phyloP scores from a whole-genome alignment of 2,888 invertebrate genomes.

The Drosophila macrospina region DNA sequence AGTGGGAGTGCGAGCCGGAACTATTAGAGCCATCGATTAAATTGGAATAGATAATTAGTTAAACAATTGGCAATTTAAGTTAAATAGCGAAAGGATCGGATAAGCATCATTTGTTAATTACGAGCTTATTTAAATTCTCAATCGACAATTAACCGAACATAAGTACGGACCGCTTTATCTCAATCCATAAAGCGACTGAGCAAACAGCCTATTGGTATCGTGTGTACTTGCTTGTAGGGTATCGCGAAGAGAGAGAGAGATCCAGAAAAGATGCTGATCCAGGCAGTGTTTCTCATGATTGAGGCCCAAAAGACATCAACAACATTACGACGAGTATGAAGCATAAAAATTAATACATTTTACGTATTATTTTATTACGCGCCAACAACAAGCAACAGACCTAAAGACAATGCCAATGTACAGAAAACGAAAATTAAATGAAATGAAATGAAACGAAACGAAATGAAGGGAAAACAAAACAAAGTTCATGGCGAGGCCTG shows the following conservation, averaged over 20 bases:
- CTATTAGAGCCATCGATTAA: slow-evolving; percentile 45
- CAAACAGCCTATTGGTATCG: slow-evolving; percentile 7
- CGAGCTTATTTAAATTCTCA: slow-evolving; percentile 34
- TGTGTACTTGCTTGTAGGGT: slow-evolving; percentile 34
- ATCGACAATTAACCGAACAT: slow-evolving; percentile 2
- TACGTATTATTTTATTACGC: slow-evolving; percentile 70
- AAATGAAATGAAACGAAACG: slow-evolving; percentile 58
- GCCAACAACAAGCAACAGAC: slow-evolving; percentile 36
- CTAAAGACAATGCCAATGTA: slow-evolving; percentile 54
- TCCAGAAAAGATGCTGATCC: slow-evolving; percentile 26
- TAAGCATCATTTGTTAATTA: slow-evolving; percentile 58
- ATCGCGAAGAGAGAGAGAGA: slow-evolving; percentile 26
- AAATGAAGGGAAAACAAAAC: slow-evolving; percentile 57
- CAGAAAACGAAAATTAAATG: slow-evolving; percentile 36
- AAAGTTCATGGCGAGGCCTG: slow-evolving; percentile 47
- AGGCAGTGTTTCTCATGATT: slow-evolving; percentile 26
- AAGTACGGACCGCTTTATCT: slow-evolving; percentile 28
- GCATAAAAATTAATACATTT: slow-evolving; percentile 75
- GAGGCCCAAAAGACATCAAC: slow-evolving; percentile 60
- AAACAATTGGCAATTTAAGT: slow-evolving; percentile 52
- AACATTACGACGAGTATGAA: slow-evolving; percentile 61
- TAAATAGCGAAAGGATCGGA: slow-evolving; percentile 69
- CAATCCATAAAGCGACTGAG: slow-evolving; percentile 2
- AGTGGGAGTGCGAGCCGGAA: slow-evolving; percentile 50
- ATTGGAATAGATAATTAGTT: slow-evolving; percentile 39